Conservation (phyloP, 2,113 vertebrate genomes). For the Ammodytes marinus region DNA sequence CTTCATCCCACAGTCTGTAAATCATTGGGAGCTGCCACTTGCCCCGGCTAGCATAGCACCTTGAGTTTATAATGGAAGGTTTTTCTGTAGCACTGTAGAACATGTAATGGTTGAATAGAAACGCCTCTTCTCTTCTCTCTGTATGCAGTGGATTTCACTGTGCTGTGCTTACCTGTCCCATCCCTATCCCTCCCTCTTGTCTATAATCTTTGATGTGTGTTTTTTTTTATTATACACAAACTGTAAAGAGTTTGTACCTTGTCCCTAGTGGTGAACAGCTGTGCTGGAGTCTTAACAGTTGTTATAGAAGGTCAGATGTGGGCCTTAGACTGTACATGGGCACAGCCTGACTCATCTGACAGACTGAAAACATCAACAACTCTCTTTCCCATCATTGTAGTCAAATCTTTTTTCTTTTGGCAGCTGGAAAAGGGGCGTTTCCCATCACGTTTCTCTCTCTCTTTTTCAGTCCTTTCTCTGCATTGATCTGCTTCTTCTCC, state of each 20-base stretch:
- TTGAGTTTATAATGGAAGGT: slow-evolving; percentile 15
- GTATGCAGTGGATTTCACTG: slow-evolving; percentile 74
- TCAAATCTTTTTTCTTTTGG: slow-evolving; percentile 64
- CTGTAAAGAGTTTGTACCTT: slow-evolving; percentile 59
- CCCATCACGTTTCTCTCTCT: slow-evolving; percentile 53
- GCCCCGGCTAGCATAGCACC: slow-evolving; percentile 24
- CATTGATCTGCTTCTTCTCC: slow-evolving; percentile 94
- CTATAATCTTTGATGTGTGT: slow-evolving; percentile 2
- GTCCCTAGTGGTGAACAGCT: slow-evolving; percentile 51
- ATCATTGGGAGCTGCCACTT: slow-evolving; percentile 17
- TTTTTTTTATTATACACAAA: slow-evolving; percentile 20
- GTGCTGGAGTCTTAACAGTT: slow-evolving; percentile 62
- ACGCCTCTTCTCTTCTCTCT: slow-evolving; percentile 40
- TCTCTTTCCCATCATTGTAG: slow-evolving; percentile 70
- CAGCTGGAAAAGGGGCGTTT: slow-evolving; percentile 63
- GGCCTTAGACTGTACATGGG: too few relatives aligned
- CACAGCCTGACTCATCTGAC: slow-evolving; percentile 58
- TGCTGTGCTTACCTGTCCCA: slow-evolving; percentile 59
- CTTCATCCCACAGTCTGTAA: background rate
- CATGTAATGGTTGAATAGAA: slow-evolving; percentile 38
- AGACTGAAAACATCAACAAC: slow-evolving; percentile 49
- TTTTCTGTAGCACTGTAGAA: slow-evolving; percentile 53
- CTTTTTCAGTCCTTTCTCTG: slow-evolving; percentile 77
- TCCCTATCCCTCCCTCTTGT: slow-evolving; percentile 13
- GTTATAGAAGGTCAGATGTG: slow-evolving; percentile 56